phyloP scores from a whole-genome alignment of 2,113 vertebrate genomes.

The Condylura cristata region DNA sequence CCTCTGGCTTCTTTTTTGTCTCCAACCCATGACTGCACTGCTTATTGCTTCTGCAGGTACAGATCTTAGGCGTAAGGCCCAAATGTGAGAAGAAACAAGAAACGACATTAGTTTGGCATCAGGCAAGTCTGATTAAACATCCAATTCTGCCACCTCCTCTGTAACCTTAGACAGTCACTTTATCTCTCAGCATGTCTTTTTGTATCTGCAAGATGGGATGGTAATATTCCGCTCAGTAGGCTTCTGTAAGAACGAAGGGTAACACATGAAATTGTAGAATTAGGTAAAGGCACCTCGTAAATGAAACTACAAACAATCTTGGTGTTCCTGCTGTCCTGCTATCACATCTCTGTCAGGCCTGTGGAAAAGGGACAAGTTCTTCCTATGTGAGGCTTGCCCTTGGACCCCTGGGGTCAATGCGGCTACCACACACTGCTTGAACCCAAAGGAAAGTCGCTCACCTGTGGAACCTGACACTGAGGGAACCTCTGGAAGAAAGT shows the following conservation, averaged over 20 bases:
- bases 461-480: not conserved
- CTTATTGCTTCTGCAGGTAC: not conserved
- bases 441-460: not conserved
- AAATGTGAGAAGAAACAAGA: not conserved
- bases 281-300: not conserved
- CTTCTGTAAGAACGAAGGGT: not conserved
- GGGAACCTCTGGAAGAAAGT: not conserved
- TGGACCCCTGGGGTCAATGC: not conserved
- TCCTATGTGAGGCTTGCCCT: not conserved
- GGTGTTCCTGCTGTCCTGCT: not conserved
- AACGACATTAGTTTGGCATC: not conserved
- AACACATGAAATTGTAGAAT: not conserved
- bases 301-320: not conserved
- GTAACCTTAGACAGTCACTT: not conserved
- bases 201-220: not conserved
- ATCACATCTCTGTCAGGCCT: not conserved
- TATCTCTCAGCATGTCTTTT: not conserved
- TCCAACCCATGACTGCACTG: not conserved
- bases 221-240: not conserved
- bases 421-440: not conserved
- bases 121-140: not conserved
- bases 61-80: not conserved
- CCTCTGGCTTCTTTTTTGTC: not conserved
- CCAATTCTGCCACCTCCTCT: not conserved
- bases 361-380: not conserved